Percentiles rank a stretch among this genome's conserved stretches.
Conservation (phyloP, 2,888 invertebrate species). For the Macropis europaea region DNA sequence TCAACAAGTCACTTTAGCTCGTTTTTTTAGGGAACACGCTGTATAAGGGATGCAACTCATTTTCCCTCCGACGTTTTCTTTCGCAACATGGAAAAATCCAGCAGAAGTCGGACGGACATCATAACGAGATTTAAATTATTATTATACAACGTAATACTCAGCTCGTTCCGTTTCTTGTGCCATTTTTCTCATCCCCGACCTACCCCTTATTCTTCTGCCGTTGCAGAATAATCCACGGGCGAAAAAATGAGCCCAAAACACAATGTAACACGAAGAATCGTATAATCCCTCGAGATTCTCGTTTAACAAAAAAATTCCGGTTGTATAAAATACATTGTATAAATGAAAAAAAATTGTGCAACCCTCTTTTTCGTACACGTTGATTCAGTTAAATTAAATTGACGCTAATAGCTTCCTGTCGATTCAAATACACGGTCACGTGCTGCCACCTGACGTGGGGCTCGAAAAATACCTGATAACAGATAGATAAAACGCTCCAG, state of each 20-base stretch:
- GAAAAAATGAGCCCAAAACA: no score
- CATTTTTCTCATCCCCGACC: not conserved
- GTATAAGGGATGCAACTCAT: constrained; percentile 27
- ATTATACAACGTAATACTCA: constrained; percentile 9
- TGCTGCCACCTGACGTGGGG: constrained; percentile 55
- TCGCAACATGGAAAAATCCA: constrained; percentile 3
- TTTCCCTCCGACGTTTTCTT: constrained; percentile 19
- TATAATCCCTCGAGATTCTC: no score
- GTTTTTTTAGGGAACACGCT: constrained; percentile 15
- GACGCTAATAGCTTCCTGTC: not conserved
- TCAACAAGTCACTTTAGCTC: no score
- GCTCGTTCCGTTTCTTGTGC: not conserved
- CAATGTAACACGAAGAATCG: no score
- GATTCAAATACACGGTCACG: constrained; percentile 19
- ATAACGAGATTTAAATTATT: constrained; percentile 35
- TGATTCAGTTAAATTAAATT: not conserved
- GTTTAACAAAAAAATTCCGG: no score
- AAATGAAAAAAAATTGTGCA: no score
- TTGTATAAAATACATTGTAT: no score
- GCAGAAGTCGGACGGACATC: constrained; percentile 20
- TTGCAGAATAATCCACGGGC: no score
- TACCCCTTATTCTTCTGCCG: not conserved
- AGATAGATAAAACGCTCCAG: not conserved
- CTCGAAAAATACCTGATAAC: constrained; percentile 7
- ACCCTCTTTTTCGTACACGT: no score